Evolutionary conservation across 2,888 invertebrate genomes (phyloP), one percentile per base, ranked within the genome.

Genomic region (Tetragonula carbonaria): DNA sequence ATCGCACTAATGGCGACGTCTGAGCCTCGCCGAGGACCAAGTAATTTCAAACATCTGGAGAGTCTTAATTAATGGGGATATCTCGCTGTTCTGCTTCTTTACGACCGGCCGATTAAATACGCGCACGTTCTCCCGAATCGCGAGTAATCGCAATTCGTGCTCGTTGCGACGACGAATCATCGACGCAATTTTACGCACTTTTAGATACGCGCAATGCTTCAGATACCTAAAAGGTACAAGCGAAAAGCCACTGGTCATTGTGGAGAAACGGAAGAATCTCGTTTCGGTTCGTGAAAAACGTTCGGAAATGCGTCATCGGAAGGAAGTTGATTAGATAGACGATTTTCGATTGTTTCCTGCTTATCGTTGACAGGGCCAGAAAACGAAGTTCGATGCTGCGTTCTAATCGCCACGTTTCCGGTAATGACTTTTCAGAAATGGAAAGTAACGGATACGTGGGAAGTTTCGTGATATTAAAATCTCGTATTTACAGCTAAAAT

Each of bases 41-140:
- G 93, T 92, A 93, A 93, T 93, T 93, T 91, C 91, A 91, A 93
- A 93, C 93, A 93, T 93, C 93, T 93, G 93, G 93, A 92, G 91
- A 91, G 91, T 88, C 92, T 92, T 93, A 93, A 93, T 93, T 93
- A 93, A 93, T 93, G 92, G 91, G 91, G 90, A 92, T 92, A 92
- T 93, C 91, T 93, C 91, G 89, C 91, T 87, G 83, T 90, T 90
- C 88, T 89, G 88, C 82, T 91, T 91, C 90, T 90, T 90, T 84
- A 86, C 81, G 85, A 87, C 90, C 86, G 80, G 88, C 90, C 91
- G 91, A 93, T 93, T 92, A 91, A 92, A 92, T 91, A 90, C 91
- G 90, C 91, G 90, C 91, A 90, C 87, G 89, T 90, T 90, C 89
- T 83, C 73, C 38, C 73, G 83, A 28, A 28, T 78, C 76, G 78